Percentiles rank a stretch among this genome's conserved stretches.
Evolutionary conservation across 2,888 invertebrate species (phyloP).

Genomic region (Leptodirus hochenwartii): DNA sequence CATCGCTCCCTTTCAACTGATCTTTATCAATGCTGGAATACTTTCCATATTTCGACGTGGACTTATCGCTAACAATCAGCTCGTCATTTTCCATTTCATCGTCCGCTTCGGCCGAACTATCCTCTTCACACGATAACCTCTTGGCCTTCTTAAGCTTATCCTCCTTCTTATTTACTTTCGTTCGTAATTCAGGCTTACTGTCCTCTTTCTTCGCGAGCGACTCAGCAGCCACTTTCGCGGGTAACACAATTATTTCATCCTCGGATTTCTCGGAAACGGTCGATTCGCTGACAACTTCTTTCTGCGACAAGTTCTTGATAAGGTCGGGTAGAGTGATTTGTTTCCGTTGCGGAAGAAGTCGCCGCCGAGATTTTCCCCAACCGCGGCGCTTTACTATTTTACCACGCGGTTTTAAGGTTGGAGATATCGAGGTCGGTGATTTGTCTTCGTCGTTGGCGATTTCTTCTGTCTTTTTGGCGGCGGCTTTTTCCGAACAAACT

Average conservation of each 20-base stretch:
- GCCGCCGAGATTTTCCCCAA: constrained; percentile 20
- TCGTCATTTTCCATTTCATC: constrained; percentile 50
- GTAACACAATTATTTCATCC: constrained; percentile 16
- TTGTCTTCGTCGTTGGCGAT: constrained; percentile 3
- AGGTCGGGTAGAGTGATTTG: constrained; percentile 27
- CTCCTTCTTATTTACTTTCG: constrained; percentile 16
- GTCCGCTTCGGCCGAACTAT: constrained; percentile 45
- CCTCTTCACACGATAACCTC: constrained; percentile 34
- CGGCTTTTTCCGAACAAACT: not conserved
- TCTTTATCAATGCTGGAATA: not conserved
- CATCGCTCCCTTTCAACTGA: constrained; percentile 6
- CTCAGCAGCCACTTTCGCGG: not conserved
- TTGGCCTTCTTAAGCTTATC: constrained; percentile 21
- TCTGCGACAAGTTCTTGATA: no score
- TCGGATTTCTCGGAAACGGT: constrained; percentile 23
- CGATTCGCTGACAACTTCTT: constrained; percentile 22
- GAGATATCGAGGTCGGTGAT: not conserved
- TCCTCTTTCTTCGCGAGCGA: not conserved
- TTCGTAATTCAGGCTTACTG: constrained; percentile 4
- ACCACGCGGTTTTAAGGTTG: constrained; percentile 4
- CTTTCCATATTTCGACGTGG: constrained; percentile 14
- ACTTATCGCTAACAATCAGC: constrained; percentile 20
- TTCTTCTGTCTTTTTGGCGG: not conserved
- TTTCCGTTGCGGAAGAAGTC: constrained; percentile 16
- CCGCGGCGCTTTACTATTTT: constrained; percentile 32